These are phyloP conservation scores for Hemibagrus guttatus DNA, from an alignment of 2,797 vertebrate genomes.

Conservation along the genomic window DNA sequence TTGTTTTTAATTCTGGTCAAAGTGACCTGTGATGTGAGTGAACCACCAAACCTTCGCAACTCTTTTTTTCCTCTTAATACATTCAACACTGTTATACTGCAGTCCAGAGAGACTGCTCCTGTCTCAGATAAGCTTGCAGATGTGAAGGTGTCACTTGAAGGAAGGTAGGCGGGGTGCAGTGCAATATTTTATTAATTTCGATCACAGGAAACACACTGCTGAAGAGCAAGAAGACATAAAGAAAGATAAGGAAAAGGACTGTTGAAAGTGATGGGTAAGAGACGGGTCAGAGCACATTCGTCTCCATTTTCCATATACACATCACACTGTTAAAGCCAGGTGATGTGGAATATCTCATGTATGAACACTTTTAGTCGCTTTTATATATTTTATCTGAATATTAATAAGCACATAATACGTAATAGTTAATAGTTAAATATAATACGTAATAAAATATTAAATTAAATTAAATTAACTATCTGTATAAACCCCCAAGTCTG, in stretches of 20 bases:
- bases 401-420: background rate
- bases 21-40: background rate
- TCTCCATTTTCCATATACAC: background rate
- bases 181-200: background rate
- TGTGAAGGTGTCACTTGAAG: background rate
- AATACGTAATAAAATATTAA: no score
- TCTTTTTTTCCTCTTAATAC: background rate
- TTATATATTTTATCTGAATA: background rate
- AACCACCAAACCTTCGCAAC: no score
- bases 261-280: background rate
- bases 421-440: no score
- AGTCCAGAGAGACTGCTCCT: background rate
- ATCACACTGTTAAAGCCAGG: background rate
- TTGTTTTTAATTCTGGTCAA: background rate
- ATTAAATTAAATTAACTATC: background rate
- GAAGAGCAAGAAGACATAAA: background rate
- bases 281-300: no score
- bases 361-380: background rate
- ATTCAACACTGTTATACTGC: slow-evolving; percentile 15
- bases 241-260: background rate
- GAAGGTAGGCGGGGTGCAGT: slow-evolving; percentile 4
- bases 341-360: background rate
- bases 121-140: background rate
- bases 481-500: background rate
- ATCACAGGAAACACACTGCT: background rate